Percentiles rank a stretch among this genome's conserved stretches.
Evolutionary conservation across 2,113 vertebrate species (phyloP).

Genomic region (Hippocampus zosterae): DNA sequence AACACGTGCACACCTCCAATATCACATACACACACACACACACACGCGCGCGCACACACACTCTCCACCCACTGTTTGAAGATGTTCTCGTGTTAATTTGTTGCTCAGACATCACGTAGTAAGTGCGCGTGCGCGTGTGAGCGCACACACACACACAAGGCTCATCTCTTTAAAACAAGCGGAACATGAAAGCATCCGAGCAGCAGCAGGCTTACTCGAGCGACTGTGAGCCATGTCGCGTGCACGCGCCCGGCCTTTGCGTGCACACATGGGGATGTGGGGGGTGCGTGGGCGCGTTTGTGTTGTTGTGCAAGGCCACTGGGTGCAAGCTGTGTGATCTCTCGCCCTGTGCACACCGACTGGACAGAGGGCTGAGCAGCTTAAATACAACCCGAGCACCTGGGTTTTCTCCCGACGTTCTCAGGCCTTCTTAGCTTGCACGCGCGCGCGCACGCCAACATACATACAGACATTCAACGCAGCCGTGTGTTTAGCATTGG

Average conservation of each 20-base stretch:
- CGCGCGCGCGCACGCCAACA: neutral
- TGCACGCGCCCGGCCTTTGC: constrained; percentile 23
- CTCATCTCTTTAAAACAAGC: constrained; percentile 68
- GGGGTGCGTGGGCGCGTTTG: constrained; percentile 2
- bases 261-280: constrained; percentile 36
- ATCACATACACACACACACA: neutral
- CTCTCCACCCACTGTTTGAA: constrained; percentile 61
- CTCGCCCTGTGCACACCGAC: constrained; percentile 67
- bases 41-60: neutral
- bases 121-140: constrained; percentile 13
- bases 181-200: constrained; percentile 69
- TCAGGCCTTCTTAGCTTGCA: constrained; percentile 53
- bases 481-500: neutral
- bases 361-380: constrained; percentile 68
- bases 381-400: constrained; percentile 66
- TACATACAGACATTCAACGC: neutral
- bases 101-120: constrained; percentile 75
- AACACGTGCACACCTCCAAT: neutral
- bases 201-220: constrained; percentile 53
- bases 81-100: constrained; percentile 81
- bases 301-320: constrained; percentile 19
- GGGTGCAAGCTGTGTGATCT: constrained; percentile 68
- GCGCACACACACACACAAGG: constrained; percentile 46
- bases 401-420: constrained; percentile 67
- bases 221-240: constrained; percentile 25